Base-by-base conservation (phyloP, 2,797 vertebrate species). In the Aeoliscus strigatus region DNA sequence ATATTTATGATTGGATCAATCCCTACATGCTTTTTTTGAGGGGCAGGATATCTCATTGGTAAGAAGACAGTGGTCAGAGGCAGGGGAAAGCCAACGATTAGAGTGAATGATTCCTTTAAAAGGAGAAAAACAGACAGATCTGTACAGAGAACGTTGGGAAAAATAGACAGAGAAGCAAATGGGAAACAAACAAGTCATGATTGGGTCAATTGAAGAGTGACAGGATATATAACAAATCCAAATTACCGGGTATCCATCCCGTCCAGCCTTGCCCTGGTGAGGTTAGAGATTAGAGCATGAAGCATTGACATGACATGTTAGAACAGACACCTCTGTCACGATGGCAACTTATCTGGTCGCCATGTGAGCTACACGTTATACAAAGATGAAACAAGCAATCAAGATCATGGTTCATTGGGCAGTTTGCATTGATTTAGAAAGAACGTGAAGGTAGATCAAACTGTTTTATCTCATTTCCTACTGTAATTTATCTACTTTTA, bases 171-270 rank as follows among this genome's bases (percentile, higher is more conserved):
- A 25, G 4, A 12, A 53, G 9, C 8, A 34, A 11, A 1, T 12
- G 11, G 14, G 28, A 25, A 4, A 2, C 17, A 39, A 62, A 47
- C 17, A 38, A 39, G 34, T 27, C 2, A 1, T 37, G 32, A 77
- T 60, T 61, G 50, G 49, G 34, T 72, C 26, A 66, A 72, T 15
- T 32, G 42, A 73, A 66, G 54, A 80, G 68, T 63, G 71, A 79
- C 29, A 80, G 61, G 57, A 57, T 63, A 71, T 74, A 75, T 59
- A 76, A 82, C 43, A 68, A 83, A 70, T 79, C 33, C 58, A 66
- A 79, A 63, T 97, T 97, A 97, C 94, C 94, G 94, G 94, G 82
- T 96, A 97, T 89, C 94, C 94, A 78, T 97, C 93, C 12, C 93
- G 91, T 93, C 94, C 94, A 85, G 91, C 84, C 78, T 93, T 92